Evolutionary conservation across 2,888 invertebrate genomes (phyloP), one percentile per base, ranked within the genome.

Genomic region (Diaprepes abbreviatus): DNA sequence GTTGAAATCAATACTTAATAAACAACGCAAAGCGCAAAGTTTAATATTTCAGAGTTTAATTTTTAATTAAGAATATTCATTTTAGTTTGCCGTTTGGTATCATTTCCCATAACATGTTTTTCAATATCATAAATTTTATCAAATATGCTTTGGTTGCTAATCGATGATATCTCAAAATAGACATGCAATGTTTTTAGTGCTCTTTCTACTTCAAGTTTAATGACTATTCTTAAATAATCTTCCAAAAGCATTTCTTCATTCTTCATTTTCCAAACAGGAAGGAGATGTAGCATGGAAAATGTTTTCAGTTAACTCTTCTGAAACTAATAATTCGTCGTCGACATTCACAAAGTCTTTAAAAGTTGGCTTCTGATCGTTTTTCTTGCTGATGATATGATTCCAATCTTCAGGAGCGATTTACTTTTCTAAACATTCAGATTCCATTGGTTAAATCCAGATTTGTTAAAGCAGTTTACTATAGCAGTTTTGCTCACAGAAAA

Each of bases 121-220:
- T 24, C 24, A 24, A 24, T 24, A 24, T 24, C 24, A 24, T 24
- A 24, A 24, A 24, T 24, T 28, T 14, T 21, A 52, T 28, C 31
- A 52, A 28, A 52, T 21, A 52, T 52, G 43, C 43, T 43, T 43
- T 43, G 54, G 54, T 54, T 17, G 31, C 38, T 45, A 60, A 43
- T 60, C 43, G 60, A 21, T 60, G 45, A 40, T 21, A 45, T 60
- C 43, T 45, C 45, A 60, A 60, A 60, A 60, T 45, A 60, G 28
- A 5, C 45, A 12, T 50, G 48, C 50, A 45, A 62, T 12, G 62
- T 62, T 48, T 48, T 43, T 33, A 48, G 35, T 62, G 33, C 28
- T 62, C 24, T 48, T 62, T 28, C 62, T 48, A 33, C 33, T 48
- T 62, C 48, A 16, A 31, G 45, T 60, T 45, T 21, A 24, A 28